These are phyloP conservation scores for Ispidina picta DNA, from an alignment of 2,797 vertebrate species.

Conservation along the genomic window DNA sequence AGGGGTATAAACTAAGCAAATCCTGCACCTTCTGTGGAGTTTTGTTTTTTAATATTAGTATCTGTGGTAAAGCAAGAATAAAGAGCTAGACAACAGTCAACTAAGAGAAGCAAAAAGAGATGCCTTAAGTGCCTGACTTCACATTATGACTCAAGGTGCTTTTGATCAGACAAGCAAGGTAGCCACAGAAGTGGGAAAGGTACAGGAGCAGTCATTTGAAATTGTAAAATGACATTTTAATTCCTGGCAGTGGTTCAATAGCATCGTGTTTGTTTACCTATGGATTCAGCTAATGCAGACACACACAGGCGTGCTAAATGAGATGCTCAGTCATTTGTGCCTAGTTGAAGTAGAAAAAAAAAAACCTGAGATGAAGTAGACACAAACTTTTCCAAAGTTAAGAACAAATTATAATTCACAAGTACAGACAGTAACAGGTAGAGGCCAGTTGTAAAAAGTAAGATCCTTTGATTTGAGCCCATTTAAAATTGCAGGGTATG, in stretches of 20 bases:
- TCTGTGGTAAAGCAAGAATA: not conserved
- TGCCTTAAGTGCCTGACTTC: not conserved
- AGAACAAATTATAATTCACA: not conserved
- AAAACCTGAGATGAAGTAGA: not conserved
- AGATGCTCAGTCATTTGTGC: not conserved
- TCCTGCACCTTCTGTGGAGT: not conserved
- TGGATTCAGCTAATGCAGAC: not conserved
- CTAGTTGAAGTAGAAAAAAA: not conserved
- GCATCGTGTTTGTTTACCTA: not conserved
- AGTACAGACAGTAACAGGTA: not conserved
- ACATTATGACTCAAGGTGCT: not conserved
- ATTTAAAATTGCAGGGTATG: not conserved
- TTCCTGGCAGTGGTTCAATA: not conserved
- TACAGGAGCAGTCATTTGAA: not conserved
- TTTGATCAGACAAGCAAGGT: not conserved
- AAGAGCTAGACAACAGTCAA: not conserved
- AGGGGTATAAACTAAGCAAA: not conserved
- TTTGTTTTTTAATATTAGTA: not conserved
- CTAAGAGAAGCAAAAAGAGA: not conserved
- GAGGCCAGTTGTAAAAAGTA: not conserved
- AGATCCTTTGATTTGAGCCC: not conserved
- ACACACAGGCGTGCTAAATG: not conserved
- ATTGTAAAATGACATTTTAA: not conserved
- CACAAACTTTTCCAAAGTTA: not conserved
- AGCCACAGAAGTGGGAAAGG: not conserved